Conservation (phyloP, 2,113 vertebrate species). For the Petroica traversi region DNA sequence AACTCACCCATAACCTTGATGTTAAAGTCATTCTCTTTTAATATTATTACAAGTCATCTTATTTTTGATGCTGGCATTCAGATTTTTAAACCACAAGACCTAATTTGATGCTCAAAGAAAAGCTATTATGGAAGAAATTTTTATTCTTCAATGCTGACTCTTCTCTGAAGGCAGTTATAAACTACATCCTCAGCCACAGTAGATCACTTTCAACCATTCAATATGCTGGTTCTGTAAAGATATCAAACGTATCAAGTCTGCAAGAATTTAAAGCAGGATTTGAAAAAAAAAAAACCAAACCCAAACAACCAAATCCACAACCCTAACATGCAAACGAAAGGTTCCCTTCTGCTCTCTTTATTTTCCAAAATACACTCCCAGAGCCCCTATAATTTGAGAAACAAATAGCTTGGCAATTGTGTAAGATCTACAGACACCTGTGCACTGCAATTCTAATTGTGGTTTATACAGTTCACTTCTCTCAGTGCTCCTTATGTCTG, state of each 20-base stretch:
- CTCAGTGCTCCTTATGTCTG: slow-evolving; percentile 30
- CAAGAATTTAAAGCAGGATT: slow-evolving; percentile 21
- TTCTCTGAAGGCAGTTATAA: slow-evolving; percentile 9
- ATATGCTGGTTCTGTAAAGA: not conserved
- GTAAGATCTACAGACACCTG: slow-evolving; percentile 46
- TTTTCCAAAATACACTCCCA: slow-evolving; percentile 38
- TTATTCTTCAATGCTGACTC: not conserved
- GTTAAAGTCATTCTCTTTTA: slow-evolving; percentile 38
- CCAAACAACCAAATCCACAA: not conserved
- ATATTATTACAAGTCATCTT: slow-evolving; percentile 19
- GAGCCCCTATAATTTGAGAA: slow-evolving; percentile 47
- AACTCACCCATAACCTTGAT: slow-evolving; percentile 32
- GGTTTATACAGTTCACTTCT: slow-evolving; percentile 60
- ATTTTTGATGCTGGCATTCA: not conserved
- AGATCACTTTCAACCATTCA: not conserved
- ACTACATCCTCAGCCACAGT: not conserved
- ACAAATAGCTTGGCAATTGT: slow-evolving; percentile 66
- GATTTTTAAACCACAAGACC: slow-evolving; percentile 28
- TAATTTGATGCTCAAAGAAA: not conserved
- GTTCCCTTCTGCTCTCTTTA: slow-evolving; percentile 42
- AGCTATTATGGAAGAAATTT: not conserved
- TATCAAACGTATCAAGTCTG: not conserved
- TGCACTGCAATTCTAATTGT: slow-evolving; percentile 58
- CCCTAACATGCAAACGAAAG: not conserved
- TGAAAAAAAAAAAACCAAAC: not conserved